A percentile compares a stretch with the other conserved stretches of the same genome.
Evolutionary conservation across 2,113 vertebrate species (phyloP).

Genomic region (Heterochromis multidens): DNA sequence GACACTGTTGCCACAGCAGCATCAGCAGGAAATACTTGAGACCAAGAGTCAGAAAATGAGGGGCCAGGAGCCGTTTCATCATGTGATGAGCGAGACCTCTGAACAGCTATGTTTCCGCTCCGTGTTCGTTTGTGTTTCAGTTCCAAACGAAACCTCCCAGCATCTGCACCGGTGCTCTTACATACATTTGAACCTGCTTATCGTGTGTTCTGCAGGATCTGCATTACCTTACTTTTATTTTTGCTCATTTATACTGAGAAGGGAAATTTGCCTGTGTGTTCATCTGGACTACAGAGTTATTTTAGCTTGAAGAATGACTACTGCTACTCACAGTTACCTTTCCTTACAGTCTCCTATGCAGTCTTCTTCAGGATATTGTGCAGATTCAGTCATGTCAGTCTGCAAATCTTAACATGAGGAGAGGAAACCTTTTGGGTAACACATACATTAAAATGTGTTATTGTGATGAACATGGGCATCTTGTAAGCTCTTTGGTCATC

Average conservation of each 20-base stretch:
- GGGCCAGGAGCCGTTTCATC: conserved; percentile 36
- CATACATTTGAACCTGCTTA: neutral
- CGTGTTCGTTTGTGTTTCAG: conserved; percentile 4
- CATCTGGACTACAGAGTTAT: neutral
- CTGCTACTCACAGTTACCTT: neutral
- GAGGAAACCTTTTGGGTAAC: neutral
- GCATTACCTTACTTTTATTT: neutral
- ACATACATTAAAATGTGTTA: neutral
- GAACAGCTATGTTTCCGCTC: conserved; percentile 10
- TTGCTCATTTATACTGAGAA: neutral
- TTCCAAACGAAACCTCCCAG: conserved; percentile 18
- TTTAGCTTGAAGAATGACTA: neutral
- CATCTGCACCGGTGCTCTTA: conserved; percentile 13
- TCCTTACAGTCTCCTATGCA: neutral
- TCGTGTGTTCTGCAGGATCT: neutral
- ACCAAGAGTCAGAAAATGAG: conserved; percentile 36
- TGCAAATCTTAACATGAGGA: neutral
- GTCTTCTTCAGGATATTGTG: conserved; percentile 15
- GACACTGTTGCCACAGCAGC: conserved; percentile 72
- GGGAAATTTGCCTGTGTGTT: neutral
- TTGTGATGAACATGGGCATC: neutral
- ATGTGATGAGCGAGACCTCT: conserved; percentile 21
- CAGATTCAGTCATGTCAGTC: neutral
- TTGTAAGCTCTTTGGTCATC: neutral
- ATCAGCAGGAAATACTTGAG: conserved; percentile 57